These are phyloP conservation scores for Sebastes hubbsi DNA, from an alignment of 2,797 vertebrate species.

Conservation along the genomic window DNA sequence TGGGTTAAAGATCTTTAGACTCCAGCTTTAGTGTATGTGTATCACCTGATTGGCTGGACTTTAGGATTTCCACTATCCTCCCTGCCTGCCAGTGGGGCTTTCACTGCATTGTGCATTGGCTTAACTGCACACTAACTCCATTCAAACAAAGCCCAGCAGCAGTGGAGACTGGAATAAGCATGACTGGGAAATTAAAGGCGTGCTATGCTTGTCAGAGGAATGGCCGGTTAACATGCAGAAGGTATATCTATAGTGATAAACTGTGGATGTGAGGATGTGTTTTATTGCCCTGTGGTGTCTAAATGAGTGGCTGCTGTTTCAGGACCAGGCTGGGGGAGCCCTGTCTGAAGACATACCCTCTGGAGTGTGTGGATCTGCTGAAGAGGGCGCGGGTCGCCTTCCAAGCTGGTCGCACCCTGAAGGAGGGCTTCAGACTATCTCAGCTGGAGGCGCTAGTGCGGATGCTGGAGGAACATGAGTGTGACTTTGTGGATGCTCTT, in stretches of 20 bases:
- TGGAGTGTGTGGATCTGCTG: conserved; percentile 71
- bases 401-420: conserved; percentile 64
- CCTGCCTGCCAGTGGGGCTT: conserved; percentile 13
- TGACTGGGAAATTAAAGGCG: conserved; percentile 59
- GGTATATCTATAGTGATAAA: conserved; percentile 33
- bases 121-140: conserved; percentile 38
- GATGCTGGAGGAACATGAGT: conserved; percentile 81
- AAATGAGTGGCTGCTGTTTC: conserved; percentile 23
- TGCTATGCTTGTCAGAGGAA: conserved; percentile 70
- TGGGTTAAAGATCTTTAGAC: not conserved
- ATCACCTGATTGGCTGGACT: conserved; percentile 61
- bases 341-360: conserved; percentile 64
- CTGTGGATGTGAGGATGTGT: not conserved
- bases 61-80: conserved; percentile 37
- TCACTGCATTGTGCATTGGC: conserved; percentile 17
- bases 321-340: conserved; percentile 76
- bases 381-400: conserved; percentile 76
- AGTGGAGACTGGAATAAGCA: conserved; percentile 29
- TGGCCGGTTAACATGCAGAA: conserved; percentile 69
- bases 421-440: conserved; percentile 71
- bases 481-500: conserved; percentile 82
- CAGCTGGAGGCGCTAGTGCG: conserved; percentile 80
- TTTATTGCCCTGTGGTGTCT: not conserved
- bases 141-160: conserved; percentile 28
- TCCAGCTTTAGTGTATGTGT: conserved; percentile 9